Base-by-base conservation (phyloP, 1,140 invertebrate species). In the Leptonema lineaticorne region DNA sequence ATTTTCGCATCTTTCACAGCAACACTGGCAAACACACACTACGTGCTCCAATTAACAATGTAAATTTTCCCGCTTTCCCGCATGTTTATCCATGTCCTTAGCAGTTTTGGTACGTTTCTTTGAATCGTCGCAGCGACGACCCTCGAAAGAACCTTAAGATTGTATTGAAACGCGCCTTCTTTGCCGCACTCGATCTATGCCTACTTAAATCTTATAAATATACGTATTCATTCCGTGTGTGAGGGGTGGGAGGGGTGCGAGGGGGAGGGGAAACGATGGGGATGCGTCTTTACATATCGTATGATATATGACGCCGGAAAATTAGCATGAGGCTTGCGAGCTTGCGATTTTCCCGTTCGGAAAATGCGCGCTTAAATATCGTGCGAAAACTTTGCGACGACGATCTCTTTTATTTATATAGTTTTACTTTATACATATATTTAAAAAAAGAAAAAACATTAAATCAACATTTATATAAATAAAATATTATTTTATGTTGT, bases 41-140 rank as follows among this genome's bases (percentile, higher is more conserved):
- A 63, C 50, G 46, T 66, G 29, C 63, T 58, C 63, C 63, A 66
- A 66, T 66, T 66, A 66, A 66, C 63, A 66, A 66, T 66, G 63
- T 53, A 66, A 66, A 66, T 66, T 66, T 58, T 27, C 27, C n/a
- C 56, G 24, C 63, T 48, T 30, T 62, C 27, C 33, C 28, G 48
- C 26, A 48, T 48, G 63, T 56, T 20, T 66, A 66, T 66, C 46
- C 26, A 1, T 41, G 37, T 41, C 37, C 37, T 41, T 16, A 41
- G n/a, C 56, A 30, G 24, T 58, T 16, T 48, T 27, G 56, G 20
- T 27, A 58, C 56, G 26, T 58, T 58, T 58, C 56, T 58, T 58
- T 27, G 56, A 58, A 30, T 26, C 56, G 28, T 11, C 2, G 20
- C 9, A 20, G 26, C 18, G 14, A 58, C 37, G 11, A 16, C 56